Conservation (phyloP, 2,113 vertebrate genomes). For the Mystacornis crossleyi region DNA sequence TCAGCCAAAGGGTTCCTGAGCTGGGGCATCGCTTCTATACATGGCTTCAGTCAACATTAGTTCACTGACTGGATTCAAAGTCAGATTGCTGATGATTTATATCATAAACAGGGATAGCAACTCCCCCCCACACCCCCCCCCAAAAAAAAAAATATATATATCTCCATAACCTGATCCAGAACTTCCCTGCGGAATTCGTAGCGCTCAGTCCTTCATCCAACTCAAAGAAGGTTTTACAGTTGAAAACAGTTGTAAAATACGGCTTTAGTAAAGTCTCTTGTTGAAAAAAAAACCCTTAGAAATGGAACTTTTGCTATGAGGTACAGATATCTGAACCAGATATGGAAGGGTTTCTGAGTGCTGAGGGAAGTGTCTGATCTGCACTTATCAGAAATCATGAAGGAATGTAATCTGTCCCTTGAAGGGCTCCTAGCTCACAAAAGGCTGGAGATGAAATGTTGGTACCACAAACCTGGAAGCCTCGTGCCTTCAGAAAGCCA, state of each 20-base stretch:
- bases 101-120: not conserved
- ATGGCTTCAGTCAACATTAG: not conserved
- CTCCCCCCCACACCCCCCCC: too few species aligned
- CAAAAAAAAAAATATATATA: rapidly evolving
- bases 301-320: not conserved
- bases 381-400: not conserved
- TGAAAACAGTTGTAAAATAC: not conserved
- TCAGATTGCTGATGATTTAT: not conserved
- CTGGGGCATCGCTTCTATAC: not conserved
- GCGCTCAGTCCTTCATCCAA: not conserved
- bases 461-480: not conserved
- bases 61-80: not conserved
- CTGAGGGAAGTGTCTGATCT: not conserved
- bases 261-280: not conserved
- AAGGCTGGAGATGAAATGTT: not conserved
- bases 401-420: not conserved
- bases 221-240: not conserved
- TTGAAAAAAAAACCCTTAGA: not conserved
- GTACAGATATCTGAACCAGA: not conserved
- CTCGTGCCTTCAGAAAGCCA: not conserved
- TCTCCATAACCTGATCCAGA: not conserved
- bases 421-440: not conserved
- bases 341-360: not conserved
- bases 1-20: not conserved
- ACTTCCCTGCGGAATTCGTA: rapidly evolving